phyloP scores from a whole-genome alignment of 1,140 invertebrate species.

The Parapsyche elsis region DNA sequence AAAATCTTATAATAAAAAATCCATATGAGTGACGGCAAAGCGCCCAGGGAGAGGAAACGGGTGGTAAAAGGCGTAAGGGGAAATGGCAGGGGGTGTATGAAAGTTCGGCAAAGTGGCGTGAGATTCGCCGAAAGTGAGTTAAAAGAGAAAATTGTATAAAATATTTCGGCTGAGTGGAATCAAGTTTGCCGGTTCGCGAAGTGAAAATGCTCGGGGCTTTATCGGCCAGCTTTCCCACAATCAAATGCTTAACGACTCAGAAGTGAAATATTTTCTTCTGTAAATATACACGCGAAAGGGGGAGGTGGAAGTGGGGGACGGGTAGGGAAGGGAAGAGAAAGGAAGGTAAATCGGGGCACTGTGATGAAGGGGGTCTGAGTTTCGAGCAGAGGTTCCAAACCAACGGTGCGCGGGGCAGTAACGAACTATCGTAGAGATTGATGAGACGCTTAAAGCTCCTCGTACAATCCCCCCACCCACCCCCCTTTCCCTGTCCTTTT shows the following conservation, averaged over 20 bases:
- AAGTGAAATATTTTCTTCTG: constrained; percentile 50
- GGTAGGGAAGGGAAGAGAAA: not conserved
- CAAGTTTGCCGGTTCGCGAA: constrained; percentile 45
- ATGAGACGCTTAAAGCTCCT: constrained; percentile 20
- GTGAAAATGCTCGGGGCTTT: constrained; percentile 47
- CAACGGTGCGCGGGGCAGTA: not conserved
- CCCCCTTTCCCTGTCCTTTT: not conserved
- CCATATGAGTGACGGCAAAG: not conserved
- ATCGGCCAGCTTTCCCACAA: constrained; percentile 46
- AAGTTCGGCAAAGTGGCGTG: constrained; percentile 30
- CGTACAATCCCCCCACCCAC: no score
- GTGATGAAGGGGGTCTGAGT: not conserved
- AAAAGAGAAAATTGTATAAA: constrained; percentile 51
- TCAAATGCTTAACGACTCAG: constrained; percentile 50
- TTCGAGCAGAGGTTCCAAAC: not conserved
- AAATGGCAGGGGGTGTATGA: not conserved
- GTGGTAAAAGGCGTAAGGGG: not conserved
- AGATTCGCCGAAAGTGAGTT: constrained; percentile 45
- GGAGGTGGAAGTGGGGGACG: not conserved
- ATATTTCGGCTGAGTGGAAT: constrained; percentile 49
- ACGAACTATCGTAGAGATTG: constrained; percentile 36
- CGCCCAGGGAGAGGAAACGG: not conserved
- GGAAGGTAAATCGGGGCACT: not conserved
- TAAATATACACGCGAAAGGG: constrained; percentile 25
- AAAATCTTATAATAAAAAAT: not conserved